A percentile compares a stretch with the other conserved stretches of the same genome.
These are phyloP conservation scores for Frankliniella intonsa DNA, from an alignment of 2,888 invertebrate genomes.

Conservation along the genomic window DNA sequence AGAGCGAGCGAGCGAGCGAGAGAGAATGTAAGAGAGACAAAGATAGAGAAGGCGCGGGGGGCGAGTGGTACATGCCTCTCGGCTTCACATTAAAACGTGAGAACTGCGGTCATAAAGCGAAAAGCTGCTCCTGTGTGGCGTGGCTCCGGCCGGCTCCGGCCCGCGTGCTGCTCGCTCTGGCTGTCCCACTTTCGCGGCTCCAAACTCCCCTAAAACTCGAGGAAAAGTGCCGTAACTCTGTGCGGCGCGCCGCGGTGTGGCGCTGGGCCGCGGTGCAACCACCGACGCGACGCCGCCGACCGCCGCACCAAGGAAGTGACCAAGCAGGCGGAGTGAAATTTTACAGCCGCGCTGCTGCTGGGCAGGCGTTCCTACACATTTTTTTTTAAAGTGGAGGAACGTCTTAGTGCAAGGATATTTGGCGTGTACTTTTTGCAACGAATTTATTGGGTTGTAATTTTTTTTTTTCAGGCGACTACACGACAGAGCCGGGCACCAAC, in stretches of 20 bases:
- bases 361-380: background rate
- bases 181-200: background rate
- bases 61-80: background rate
- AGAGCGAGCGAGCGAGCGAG: constrained; percentile 6
- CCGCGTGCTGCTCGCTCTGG: background rate
- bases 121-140: background rate
- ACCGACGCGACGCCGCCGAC: background rate
- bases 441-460: too few relatives aligned
- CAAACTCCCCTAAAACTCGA: constrained; percentile 9
- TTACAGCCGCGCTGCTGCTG: background rate
- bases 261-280: background rate
- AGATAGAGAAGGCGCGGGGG: constrained; percentile 19
- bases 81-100: background rate
- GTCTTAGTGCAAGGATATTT: too few relatives aligned
- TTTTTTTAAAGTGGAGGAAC: too few relatives aligned
- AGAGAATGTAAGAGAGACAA: constrained; percentile 13
- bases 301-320: background rate
- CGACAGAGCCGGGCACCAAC: constrained; percentile 48
- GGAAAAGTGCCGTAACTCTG: constrained; percentile 22
- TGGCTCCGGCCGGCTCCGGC: background rate
- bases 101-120: background rate
- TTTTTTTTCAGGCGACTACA: constrained; percentile 50
- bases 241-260: background rate
- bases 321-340: background rate
- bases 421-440: too few relatives aligned